These are phyloP conservation scores for Daubentonia madagascariensis DNA, from an alignment of 2,113 vertebrate genomes.

Conservation along the genomic window DNA sequence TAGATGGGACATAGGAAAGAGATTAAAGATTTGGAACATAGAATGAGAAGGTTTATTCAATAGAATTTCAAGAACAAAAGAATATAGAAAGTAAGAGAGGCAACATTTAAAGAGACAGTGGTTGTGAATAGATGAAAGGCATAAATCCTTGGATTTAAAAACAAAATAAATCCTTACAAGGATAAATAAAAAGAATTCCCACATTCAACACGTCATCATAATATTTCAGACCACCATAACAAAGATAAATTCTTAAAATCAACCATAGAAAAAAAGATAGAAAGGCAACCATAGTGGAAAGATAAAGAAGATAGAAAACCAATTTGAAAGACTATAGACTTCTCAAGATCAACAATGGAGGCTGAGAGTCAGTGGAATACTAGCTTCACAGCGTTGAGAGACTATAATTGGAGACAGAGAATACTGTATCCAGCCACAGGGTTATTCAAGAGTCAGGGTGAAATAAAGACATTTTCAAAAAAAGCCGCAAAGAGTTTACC, in stretches of 20 bases:
- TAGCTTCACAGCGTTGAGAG: background rate
- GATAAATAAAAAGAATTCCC: background rate
- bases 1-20: background rate
- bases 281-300: background rate
- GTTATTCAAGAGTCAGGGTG: background rate
- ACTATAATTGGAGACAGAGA: background rate
- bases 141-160: background rate
- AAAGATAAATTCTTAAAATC: slow-evolving; percentile 24
- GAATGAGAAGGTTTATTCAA: background rate
- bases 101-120: background rate
- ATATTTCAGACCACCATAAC: background rate
- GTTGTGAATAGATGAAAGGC: background rate
- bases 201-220: background rate
- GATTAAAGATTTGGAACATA: background rate
- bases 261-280: background rate
- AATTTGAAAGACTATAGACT: background rate
- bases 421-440: background rate
- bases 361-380: background rate
- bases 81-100: background rate
- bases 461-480: slow-evolving; percentile 9
- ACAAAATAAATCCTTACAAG: background rate
- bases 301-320: background rate
- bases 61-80: background rate
- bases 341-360: background rate
- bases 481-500: background rate